Evolutionary conservation across 2,113 vertebrate species (phyloP).

Genomic region (Emydura subglobosa): DNA sequence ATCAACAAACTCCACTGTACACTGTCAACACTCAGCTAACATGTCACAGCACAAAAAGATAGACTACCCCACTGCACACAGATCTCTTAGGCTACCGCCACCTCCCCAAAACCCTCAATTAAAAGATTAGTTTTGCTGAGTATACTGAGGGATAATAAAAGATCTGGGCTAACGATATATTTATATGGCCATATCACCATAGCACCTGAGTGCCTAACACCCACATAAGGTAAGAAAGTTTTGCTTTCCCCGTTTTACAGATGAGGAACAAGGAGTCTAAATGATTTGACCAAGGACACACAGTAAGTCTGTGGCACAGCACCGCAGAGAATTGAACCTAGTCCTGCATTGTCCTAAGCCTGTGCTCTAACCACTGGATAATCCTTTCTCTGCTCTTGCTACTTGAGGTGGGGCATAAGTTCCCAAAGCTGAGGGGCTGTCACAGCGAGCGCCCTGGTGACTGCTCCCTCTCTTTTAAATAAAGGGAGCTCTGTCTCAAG

Average conservation of each 20-base stretch:
- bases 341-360: background rate
- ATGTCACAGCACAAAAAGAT: background rate
- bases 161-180: background rate
- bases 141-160: background rate
- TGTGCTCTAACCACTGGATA: background rate
- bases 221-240: background rate
- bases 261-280: background rate
- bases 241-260: background rate
- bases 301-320: background rate
- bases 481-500: background rate
- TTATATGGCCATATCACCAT: background rate
- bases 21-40: background rate
- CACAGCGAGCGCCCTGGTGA: accelerated
- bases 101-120: background rate
- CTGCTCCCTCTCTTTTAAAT: accelerated
- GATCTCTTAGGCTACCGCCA: background rate
- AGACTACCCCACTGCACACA: accelerated
- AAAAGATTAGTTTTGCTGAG: background rate
- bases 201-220: background rate
- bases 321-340: background rate
- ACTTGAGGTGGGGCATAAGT: background rate
- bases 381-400: background rate
- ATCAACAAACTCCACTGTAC: background rate
- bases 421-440: background rate
- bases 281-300: background rate